Evolutionary conservation across 1,140 invertebrate species (phyloP).

Genomic region (Zelostemma sp.): DNA sequence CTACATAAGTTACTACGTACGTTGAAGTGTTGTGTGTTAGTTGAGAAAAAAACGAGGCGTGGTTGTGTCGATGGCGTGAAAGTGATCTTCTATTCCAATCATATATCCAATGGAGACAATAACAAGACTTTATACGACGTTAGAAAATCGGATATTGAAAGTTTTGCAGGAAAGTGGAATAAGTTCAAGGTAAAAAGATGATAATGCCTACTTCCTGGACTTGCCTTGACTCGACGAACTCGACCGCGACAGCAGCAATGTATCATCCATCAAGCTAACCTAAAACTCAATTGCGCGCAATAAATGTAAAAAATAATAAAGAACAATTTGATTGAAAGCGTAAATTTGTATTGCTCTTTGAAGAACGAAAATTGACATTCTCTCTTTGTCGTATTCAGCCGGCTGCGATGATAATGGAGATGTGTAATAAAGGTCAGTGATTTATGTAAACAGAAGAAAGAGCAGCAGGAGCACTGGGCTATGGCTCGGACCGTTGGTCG

Average conservation of each 20-base stretch:
- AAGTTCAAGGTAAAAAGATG: conserved; percentile 18
- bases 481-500: conserved; percentile 72
- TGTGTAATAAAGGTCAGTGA: neutral
- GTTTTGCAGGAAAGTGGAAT: conserved; percentile 21
- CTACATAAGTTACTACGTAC: too few species aligned
- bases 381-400: too few species aligned
- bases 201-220: too few species aligned
- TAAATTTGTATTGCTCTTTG: neutral
- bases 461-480: conserved; percentile 67
- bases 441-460: conserved; percentile 60
- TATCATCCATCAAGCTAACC: neutral
- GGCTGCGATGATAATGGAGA: too few species aligned
- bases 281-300: neutral
- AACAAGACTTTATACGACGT: conserved; percentile 19
- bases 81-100: conserved; percentile 13
- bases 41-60: conserved; percentile 6
- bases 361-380: neutral
- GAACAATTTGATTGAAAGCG: neutral
- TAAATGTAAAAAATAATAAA: neutral
- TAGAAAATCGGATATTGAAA: conserved; percentile 24
- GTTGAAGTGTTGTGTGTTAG: too few species aligned
- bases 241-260: neutral
- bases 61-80: conserved; percentile 31
- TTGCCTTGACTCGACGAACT: neutral
- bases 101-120: conserved; percentile 31